Evolutionary conservation across 2,797 vertebrate species (phyloP), one percentile per base, ranked within the genome.

Genomic region (Tenualosa ilisha): DNA sequence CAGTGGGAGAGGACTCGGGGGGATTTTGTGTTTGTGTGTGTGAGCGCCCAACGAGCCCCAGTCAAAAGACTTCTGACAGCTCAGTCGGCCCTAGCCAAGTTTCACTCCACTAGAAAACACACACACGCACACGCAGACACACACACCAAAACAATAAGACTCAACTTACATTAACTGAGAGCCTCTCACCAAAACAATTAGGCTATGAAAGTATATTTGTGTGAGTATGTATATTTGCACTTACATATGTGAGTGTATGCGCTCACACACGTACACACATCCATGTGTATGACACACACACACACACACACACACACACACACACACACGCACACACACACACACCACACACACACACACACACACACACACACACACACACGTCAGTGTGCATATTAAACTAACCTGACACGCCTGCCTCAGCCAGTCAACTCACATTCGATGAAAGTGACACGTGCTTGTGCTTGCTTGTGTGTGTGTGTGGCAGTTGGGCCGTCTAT

Each of bases 31-130:
- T 31, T 26, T 26, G 31, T 72, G 24, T 72, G 65, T 26, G 65
- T 37, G 65, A 37, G 31, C 3, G 13, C 24, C 63, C 15, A 15
- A 75, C 31, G 7, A 26, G 15, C 31, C 68, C 24, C 26, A 31
- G 68, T 40, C 68, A 75, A 26, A 40, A 75, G 68, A 13, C 68
- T 37, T 72, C n/a, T 75, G 68, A 75, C 68, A 65, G 63, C 63
- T 31, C 63, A 65, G 24, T 31, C 63, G 26, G 63, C n/a, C 22
- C 63, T 31, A 11, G 63, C 63, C 63, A 65, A 65, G 63, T 65
- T 65, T 65, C 63, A 65, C 63, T 26, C 63, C 7, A 9, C 63
- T 26, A 12, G 24, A 22, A 24, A 3, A 63, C 24, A 68, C 24
- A 68, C 24, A 68, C 63, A 68, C 63, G 31, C 63, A 68, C 63